These are phyloP conservation scores for Bhutanitis thaidina DNA, from an alignment of 2,888 invertebrate species.

Conservation along the genomic window DNA sequence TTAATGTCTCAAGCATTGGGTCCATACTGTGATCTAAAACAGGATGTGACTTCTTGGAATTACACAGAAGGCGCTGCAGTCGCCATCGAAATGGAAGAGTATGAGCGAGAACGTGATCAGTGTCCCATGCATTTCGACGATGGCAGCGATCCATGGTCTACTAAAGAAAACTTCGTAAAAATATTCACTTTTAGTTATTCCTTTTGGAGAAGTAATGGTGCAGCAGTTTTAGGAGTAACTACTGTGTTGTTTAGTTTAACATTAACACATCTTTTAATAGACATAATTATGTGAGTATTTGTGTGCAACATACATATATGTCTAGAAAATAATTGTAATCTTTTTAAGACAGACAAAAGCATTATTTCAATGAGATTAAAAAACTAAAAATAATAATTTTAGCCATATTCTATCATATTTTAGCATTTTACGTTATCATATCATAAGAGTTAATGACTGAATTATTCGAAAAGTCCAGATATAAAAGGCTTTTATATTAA, in stretches of 20 bases:
- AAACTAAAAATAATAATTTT: too few relatives aligned
- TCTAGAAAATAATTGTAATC: too few relatives aligned
- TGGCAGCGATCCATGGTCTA: slow-evolving; percentile 91
- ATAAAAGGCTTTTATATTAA: too few relatives aligned
- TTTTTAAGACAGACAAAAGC: too few relatives aligned
- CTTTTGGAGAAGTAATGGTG: slow-evolving; percentile 54
- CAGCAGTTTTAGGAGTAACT: slow-evolving; percentile 34
- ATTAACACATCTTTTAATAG: background rate
- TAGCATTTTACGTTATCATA: too few relatives aligned
- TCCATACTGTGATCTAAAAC: slow-evolving; percentile 93
- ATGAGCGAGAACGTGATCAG: slow-evolving; percentile 95
- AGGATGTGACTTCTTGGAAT: slow-evolving; percentile 93
- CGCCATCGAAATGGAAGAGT: slow-evolving; percentile 93
- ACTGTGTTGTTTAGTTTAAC: slow-evolving; percentile 28
- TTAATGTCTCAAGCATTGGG: slow-evolving; percentile 92
- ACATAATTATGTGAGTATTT: background rate
- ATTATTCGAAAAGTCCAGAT: too few relatives aligned
- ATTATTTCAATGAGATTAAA: too few relatives aligned
- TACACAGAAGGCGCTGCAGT: slow-evolving; percentile 96
- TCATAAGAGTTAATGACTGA: too few relatives aligned
- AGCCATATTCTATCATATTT: too few relatives aligned
- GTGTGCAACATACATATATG: too few relatives aligned
- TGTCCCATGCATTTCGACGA: slow-evolving; percentile 99
- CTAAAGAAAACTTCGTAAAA: slow-evolving; percentile 85
- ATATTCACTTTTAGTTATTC: slow-evolving; percentile 78